Evolutionary conservation across 37 sponge, comb jelly and placozoan genomes (phyloP).

Genomic region (Axinella damicornis): DNA sequence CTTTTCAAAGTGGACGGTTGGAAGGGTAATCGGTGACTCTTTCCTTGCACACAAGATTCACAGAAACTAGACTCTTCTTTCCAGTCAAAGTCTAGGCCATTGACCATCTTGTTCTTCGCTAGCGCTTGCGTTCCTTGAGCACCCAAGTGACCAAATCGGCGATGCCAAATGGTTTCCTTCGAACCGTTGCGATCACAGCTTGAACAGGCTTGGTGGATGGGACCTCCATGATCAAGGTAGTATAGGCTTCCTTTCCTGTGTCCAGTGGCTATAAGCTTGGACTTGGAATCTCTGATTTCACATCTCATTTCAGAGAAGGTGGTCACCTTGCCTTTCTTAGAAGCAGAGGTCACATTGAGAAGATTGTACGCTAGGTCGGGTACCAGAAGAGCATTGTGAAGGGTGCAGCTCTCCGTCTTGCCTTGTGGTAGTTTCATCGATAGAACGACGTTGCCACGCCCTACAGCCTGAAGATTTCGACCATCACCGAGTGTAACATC

Average conservation of each 20-base stretch:
- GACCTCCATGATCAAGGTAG: conserved; percentile 34
- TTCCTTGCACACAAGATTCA: conserved; percentile 54
- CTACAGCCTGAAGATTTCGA: background rate
- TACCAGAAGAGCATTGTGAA: too few relatives aligned
- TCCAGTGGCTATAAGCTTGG: conserved; percentile 28
- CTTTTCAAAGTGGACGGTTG: conserved; percentile 4
- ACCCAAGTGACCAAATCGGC: conserved; percentile 62
- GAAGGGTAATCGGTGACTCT: conserved; percentile 26
- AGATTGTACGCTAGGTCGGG: too few relatives aligned
- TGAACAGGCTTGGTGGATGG: too few relatives aligned
- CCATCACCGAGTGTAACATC: too few relatives aligned
- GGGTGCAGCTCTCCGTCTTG: too few relatives aligned
- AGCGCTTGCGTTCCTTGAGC: conserved; percentile 20
- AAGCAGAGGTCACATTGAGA: conserved; percentile 17
- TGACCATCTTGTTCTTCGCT: conserved; percentile 28
- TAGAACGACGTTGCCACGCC: background rate
- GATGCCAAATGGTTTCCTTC: too few relatives aligned
- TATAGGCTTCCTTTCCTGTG: conserved; percentile 48
- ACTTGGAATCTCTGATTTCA: too few relatives aligned
- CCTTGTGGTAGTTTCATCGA: conserved; percentile 2
- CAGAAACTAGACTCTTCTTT: conserved; percentile 42
- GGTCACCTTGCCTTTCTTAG: conserved; percentile 5
- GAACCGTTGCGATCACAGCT: too few relatives aligned
- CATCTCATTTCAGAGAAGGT: conserved; percentile 10
- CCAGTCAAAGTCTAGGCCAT: conserved; percentile 29